Base-by-base conservation (phyloP, 2,113 vertebrate species). In the Etheostoma spectabile region DNA sequence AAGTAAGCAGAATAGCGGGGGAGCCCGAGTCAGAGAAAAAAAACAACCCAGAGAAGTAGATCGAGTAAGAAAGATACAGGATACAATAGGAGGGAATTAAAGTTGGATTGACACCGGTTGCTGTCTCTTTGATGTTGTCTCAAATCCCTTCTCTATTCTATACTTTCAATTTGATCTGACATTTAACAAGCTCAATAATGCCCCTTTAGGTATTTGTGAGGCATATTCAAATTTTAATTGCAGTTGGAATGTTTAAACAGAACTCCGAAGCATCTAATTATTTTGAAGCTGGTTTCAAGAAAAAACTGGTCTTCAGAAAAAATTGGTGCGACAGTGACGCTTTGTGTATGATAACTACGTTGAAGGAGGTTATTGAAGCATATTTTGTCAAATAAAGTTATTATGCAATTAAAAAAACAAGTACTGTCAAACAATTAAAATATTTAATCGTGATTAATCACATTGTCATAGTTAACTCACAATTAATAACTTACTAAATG, bases 231-330 rank as follows among this genome's bases (percentile, higher is more conserved):
- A 64, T 65, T 87, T 86, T 85, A 82, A 88, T 80, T 82, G 75
- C 73, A 35, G 70, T 27, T 52, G 18, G 67, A 71, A 30, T 63
- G 74, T 82, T 91, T 77, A 83, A 70, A 88, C 70, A 79, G 35
- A 83, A 78, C 69, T 80, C 78, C 48, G 86, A 82, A 76, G 75
- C 45, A 62, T 64, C 72, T 70, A 66, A 83, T 85, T 88, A 88
- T 88, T 86, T 57, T 67, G 62, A 82, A 75, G 64, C 51, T 59
- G 59, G 63, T 79, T 80, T 69, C n/a, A 0, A 63, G 76, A n/a
- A n/a, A 51, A 33, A 86, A 74, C 35, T 51, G 76, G 57, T 75
- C 73, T 14, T 61, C 33, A 1, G 72, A 72, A 46, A 75, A 52
- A 70, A 48, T 15, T 22, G 13, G 8, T 5, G 8, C 60, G 74